phyloP scores from a whole-genome alignment of 2,113 vertebrate genomes.

The Thryonomys swinderianus region DNA sequence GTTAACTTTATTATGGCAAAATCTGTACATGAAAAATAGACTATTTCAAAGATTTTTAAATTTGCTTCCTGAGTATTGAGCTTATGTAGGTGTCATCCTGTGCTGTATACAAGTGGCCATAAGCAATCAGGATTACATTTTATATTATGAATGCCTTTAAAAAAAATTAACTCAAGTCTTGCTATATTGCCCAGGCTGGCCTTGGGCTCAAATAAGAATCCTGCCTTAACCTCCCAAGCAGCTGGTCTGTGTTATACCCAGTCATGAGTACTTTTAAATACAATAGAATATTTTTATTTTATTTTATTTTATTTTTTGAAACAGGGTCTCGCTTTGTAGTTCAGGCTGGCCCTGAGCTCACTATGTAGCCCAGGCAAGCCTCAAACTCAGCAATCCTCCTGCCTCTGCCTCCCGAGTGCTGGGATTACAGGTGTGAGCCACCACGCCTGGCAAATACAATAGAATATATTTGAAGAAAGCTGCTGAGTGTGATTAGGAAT shows the following conservation, averaged over 20 bases:
- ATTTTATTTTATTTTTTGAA: too few relatives aligned
- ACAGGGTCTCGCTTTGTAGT: too few relatives aligned
- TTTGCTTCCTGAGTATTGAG: slow-evolving; percentile 12
- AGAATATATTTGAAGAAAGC: slow-evolving; percentile 9
- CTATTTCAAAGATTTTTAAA: slow-evolving; percentile 7
- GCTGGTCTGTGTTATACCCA: neutral
- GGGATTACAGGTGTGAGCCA: too few relatives aligned
- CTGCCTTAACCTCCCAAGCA: neutral
- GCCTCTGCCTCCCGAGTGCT: too few relatives aligned
- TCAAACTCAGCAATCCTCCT: too few relatives aligned
- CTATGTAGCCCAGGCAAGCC: too few relatives aligned
- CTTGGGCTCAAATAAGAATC: neutral
- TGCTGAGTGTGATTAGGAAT: neutral
- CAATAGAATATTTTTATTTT: neutral
- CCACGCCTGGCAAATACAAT: too few relatives aligned
- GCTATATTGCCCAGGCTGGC: neutral
- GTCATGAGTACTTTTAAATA: neutral
- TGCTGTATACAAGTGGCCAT: neutral
- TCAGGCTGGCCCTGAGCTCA: too few relatives aligned
- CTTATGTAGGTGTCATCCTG: neutral
- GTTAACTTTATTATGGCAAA: slow-evolving; percentile 10
- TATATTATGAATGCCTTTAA: neutral
- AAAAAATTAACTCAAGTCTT: neutral
- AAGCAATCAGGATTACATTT: neutral
- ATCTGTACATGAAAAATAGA: slow-evolving; percentile 5